A percentile compares a stretch with the other conserved stretches of the same genome.
phyloP scores from a whole-genome alignment of 2,797 vertebrate species.

The Halcyon leucocephala region DNA sequence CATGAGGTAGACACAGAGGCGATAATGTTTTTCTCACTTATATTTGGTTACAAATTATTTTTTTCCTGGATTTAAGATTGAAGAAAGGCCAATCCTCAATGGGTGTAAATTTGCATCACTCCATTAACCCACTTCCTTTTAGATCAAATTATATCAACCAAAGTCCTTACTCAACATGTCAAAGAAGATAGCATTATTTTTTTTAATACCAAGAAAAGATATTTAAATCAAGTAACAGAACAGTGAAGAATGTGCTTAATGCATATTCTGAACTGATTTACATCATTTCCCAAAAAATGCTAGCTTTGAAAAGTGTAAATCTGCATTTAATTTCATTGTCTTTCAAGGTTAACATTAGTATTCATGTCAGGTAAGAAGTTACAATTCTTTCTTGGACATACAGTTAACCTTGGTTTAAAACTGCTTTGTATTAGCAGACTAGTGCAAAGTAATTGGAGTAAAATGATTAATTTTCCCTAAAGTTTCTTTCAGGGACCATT shows the following conservation, averaged over 20 bases:
- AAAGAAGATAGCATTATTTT: background rate
- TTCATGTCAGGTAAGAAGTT: constrained; percentile 13
- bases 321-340: background rate
- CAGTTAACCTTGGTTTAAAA: constrained; percentile 35
- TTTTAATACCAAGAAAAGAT: background rate
- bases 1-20: background rate
- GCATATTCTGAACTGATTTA: background rate
- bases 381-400: background rate
- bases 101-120: background rate
- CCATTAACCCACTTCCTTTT: background rate
- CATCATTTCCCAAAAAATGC: background rate
- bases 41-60: background rate
- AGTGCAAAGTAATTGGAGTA: background rate
- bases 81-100: background rate
- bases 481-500: constrained; percentile 26
- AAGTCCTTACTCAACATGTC: background rate
- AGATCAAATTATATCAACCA: background rate
- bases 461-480: background rate
- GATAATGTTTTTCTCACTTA: background rate
- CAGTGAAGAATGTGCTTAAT: background rate
- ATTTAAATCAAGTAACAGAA: background rate
- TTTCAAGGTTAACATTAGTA: background rate
- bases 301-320: background rate
- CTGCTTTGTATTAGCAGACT: background rate
- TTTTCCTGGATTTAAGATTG: background rate